Evolutionary conservation across 2,888 invertebrate species (phyloP).

Genomic region (Aricia artaxerxes): DNA sequence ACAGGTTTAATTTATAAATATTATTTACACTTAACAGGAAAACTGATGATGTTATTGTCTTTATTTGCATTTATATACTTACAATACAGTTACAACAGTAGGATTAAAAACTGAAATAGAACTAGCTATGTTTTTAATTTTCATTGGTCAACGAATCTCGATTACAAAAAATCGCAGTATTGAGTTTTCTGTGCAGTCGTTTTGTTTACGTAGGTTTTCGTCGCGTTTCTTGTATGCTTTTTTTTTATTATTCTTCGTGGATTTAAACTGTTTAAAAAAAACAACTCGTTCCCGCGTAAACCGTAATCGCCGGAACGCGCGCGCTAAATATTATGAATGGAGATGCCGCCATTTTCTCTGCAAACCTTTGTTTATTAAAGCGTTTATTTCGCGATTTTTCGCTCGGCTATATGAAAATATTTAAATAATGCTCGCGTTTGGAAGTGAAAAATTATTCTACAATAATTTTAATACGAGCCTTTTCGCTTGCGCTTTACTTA

Average conservation of each 20-base stretch:
- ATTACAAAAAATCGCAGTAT: constrained; percentile 3
- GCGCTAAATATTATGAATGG: constrained; percentile 63
- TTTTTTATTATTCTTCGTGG: constrained; percentile 37
- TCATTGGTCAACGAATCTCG: background rate
- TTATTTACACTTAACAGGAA: background rate
- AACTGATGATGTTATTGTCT: background rate
- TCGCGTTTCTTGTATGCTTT: background rate
- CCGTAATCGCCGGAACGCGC: constrained; percentile 62
- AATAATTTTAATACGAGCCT: constrained; percentile 4
- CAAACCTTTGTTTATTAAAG: constrained; percentile 38
- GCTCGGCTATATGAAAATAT: constrained; percentile 17
- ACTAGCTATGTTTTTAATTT: background rate
- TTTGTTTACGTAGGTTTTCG: background rate
- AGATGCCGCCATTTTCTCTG: constrained; percentile 58
- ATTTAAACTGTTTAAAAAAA: constrained; percentile 68
- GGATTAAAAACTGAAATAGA: background rate
- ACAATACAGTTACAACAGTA: background rate
- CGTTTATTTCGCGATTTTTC: constrained; percentile 28
- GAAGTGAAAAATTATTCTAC: background rate
- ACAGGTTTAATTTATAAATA: no score
- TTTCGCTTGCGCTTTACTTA: background rate
- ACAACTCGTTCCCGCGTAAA: constrained; percentile 57
- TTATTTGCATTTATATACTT: background rate
- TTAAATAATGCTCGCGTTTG: constrained; percentile 7
- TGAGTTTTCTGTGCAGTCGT: background rate